phyloP scores from a whole-genome alignment of 2,113 vertebrate species.

The Rhombomys opimus region DNA sequence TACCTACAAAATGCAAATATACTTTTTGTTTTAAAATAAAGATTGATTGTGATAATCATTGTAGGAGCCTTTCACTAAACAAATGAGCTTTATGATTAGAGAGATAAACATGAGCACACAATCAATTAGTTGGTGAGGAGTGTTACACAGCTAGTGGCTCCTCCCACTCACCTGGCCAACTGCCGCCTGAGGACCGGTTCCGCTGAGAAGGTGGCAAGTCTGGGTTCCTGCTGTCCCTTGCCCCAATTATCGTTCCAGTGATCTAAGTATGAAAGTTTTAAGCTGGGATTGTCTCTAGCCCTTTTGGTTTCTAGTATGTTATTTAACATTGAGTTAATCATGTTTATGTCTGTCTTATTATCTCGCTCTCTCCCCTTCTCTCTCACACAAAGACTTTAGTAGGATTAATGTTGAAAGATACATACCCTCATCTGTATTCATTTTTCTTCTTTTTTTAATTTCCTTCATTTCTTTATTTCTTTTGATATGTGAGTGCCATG shows the following conservation, averaged over 20 bases:
- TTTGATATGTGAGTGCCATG: not conserved
- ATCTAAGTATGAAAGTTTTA: not conserved
- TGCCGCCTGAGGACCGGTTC: not conserved
- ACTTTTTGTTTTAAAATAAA: constrained; percentile 62
- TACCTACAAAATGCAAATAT: constrained; percentile 45
- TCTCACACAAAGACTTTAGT: not conserved
- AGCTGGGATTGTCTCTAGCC: not conserved
- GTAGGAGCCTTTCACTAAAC: constrained; percentile 20
- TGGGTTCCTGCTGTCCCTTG: not conserved
- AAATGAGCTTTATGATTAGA: not conserved
- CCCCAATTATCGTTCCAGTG: not conserved
- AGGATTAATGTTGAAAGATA: not conserved
- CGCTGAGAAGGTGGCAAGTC: not conserved
- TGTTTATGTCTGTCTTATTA: not conserved
- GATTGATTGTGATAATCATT: constrained; percentile 25
- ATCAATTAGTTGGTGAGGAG: not conserved
- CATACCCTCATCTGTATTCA: not conserved
- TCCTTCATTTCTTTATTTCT: not conserved
- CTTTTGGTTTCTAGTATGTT: not conserved
- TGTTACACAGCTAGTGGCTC: not conserved
- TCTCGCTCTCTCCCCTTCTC: not conserved
- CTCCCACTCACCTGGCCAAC: not conserved
- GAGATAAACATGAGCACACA: not conserved
- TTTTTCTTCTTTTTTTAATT: too few relatives aligned
- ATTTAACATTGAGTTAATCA: not conserved